These are phyloP conservation scores for Limnephilus lunatus DNA, from an alignment of 2,888 invertebrate species.

Conservation along the genomic window DNA sequence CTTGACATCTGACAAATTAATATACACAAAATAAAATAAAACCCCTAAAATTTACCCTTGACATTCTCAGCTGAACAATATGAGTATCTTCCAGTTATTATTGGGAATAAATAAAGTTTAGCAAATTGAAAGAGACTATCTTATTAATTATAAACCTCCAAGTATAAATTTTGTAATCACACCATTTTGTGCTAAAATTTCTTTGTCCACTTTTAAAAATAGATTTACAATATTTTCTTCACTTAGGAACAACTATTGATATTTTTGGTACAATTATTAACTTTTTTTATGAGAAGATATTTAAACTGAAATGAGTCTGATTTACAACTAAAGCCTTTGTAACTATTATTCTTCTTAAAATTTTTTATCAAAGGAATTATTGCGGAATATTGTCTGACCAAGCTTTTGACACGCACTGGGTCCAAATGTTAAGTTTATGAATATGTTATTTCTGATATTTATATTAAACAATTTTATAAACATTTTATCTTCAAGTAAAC, in stretches of 20 bases:
- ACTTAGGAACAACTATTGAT: slow-evolving; percentile 15
- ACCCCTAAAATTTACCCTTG: too few species aligned
- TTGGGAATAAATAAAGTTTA: too few species aligned
- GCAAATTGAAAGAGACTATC: background rate
- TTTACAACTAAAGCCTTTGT: slow-evolving; percentile 29
- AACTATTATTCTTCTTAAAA: background rate
- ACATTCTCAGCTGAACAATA: too few species aligned
- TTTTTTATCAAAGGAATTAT: slow-evolving; percentile 26
- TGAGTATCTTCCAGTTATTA: too few species aligned
- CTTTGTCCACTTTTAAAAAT: background rate
- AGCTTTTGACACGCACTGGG: slow-evolving; percentile 55
- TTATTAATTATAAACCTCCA: background rate
- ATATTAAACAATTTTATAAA: background rate
- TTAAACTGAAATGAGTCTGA: slow-evolving; percentile 47
- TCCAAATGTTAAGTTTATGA: slow-evolving; percentile 56
- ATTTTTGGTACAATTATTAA: background rate
- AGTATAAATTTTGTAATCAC: too few species aligned
- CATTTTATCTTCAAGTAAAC: slow-evolving; percentile 1
- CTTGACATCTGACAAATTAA: background rate
- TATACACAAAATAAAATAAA: background rate
- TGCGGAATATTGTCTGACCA: slow-evolving; percentile 32
- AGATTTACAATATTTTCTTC: background rate
- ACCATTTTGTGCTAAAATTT: too few species aligned
- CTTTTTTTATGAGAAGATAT: slow-evolving; percentile 34
- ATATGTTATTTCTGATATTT: slow-evolving; percentile 36